phyloP scores from a whole-genome alignment of 2,797 vertebrate species.

The Craterocephalus amniculus region DNA sequence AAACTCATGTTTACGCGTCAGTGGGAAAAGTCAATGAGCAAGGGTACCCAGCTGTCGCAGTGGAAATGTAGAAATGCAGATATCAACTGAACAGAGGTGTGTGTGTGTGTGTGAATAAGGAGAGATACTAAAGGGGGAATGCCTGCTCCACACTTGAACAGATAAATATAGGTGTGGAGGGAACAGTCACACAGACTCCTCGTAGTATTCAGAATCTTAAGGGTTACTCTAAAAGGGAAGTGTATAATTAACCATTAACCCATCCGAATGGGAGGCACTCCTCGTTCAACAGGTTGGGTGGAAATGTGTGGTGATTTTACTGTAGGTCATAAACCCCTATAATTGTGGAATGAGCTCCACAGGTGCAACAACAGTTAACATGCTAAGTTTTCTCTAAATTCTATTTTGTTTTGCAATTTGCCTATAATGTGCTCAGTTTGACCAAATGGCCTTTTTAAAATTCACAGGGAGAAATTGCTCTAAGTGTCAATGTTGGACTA shows the following conservation, averaged over 20 bases:
- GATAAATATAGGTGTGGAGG: slow-evolving; percentile 6
- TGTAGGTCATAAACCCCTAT: slow-evolving; percentile 32
- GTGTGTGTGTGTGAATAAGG: slow-evolving; percentile 10
- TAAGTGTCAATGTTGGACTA: too few relatives aligned
- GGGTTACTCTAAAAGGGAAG: slow-evolving; percentile 39
- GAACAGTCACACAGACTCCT: too few relatives aligned
- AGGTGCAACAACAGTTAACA: slow-evolving; percentile 19
- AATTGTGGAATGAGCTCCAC: slow-evolving; percentile 18
- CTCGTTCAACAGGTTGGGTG: slow-evolving; percentile 35
- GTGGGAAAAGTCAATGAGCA: slow-evolving; percentile 42
- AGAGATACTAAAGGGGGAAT: slow-evolving; percentile 3
- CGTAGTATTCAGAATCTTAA: slow-evolving; percentile 20
- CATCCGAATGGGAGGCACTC: slow-evolving; percentile 12
- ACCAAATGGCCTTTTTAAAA: not conserved
- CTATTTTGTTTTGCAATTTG: not conserved
- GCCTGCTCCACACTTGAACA: slow-evolving; percentile 3
- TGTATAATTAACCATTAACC: slow-evolving; percentile 28
- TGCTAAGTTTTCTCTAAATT: not conserved
- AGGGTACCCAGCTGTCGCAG: slow-evolving; percentile 1
- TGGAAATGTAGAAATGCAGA: slow-evolving; percentile 8
- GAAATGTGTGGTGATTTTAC: slow-evolving; percentile 54
- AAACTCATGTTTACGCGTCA: slow-evolving; percentile 3
- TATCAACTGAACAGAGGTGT: slow-evolving; percentile 3
- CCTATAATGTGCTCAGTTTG: not conserved
- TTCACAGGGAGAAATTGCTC: not conserved